A percentile compares a stretch with the other conserved stretches of the same genome.
Conservation (phyloP, 2,113 vertebrate genomes). For the Colossoma macropomum region DNA sequence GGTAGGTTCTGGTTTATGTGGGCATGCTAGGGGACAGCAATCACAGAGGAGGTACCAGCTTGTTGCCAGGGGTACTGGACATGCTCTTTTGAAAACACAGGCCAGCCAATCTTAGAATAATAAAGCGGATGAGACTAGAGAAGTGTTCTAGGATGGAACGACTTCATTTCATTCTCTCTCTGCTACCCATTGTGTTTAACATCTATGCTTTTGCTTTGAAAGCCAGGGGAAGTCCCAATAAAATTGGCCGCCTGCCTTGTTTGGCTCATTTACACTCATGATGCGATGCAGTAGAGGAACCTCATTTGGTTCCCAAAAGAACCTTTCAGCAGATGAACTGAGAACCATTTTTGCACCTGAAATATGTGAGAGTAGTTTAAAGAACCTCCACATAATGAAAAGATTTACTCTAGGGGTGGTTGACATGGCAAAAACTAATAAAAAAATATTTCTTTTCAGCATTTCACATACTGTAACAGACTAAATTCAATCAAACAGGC, state of each 20-base stretch:
- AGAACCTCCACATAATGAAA: too few relatives aligned
- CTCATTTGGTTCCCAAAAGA: too few relatives aligned
- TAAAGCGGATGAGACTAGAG: constrained; percentile 11
- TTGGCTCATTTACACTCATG: background rate
- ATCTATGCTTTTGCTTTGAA: constrained; percentile 68
- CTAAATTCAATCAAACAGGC: too few relatives aligned
- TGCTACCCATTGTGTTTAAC: constrained; percentile 21
- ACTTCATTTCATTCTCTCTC: constrained; percentile 42
- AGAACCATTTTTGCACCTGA: too few relatives aligned
- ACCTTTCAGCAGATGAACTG: too few relatives aligned
- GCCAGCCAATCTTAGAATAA: constrained; percentile 16
- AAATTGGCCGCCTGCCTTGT: background rate
- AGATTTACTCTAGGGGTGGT: too few relatives aligned
- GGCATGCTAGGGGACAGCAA: constrained; percentile 41
- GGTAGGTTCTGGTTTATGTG: constrained; percentile 45
- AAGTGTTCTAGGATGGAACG: constrained; percentile 40
- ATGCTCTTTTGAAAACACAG: constrained; percentile 38
- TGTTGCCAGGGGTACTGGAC: constrained; percentile 31
- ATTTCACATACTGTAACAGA: too few relatives aligned
- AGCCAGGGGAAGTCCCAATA: background rate
- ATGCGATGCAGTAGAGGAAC: too few relatives aligned
- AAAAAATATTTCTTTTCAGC: too few relatives aligned
- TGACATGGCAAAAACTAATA: too few relatives aligned
- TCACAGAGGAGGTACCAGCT: constrained; percentile 18
- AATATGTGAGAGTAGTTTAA: too few relatives aligned